These are phyloP conservation scores for Hippopotamus amphibius DNA, from an alignment of 2,113 vertebrate genomes.

Conservation along the genomic window DNA sequence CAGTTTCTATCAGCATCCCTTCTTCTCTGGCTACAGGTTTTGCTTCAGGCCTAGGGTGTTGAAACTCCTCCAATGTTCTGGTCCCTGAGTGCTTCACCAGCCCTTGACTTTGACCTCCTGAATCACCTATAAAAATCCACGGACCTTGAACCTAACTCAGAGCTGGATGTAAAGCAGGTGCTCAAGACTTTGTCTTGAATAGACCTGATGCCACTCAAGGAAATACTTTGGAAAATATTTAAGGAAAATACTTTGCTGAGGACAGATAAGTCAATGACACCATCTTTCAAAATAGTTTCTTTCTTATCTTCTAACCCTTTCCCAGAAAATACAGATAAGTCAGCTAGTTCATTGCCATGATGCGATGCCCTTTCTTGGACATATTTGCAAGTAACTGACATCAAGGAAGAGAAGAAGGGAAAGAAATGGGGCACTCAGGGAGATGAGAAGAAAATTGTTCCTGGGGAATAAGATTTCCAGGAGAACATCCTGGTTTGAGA, in stretches of 20 bases:
- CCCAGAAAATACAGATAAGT: conserved; percentile 31
- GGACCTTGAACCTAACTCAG: neutral
- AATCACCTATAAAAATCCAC: neutral
- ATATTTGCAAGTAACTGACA: neutral
- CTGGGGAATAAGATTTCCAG: neutral
- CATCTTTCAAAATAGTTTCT: conserved; percentile 22
- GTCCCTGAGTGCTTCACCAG: neutral
- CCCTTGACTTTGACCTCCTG: neutral
- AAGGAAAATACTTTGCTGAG: neutral
- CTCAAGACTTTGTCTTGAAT: neutral
- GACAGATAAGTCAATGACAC: conserved; percentile 4
- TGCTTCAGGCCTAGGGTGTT: neutral
- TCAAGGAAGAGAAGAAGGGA: neutral
- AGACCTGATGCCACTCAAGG: neutral
- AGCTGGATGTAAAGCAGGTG: neutral
- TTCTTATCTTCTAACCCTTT: neutral
- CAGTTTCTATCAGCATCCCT: neutral
- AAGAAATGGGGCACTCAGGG: neutral
- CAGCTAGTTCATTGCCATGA: neutral
- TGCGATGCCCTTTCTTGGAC: neutral
- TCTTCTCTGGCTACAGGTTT: neutral
- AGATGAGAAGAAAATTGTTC: neutral
- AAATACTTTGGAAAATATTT: neutral
- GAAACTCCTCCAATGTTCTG: neutral
- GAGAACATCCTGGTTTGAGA: neutral